Base-by-base conservation (phyloP, 2,888 invertebrate species). In the Macrosoma leucophasiata region DNA sequence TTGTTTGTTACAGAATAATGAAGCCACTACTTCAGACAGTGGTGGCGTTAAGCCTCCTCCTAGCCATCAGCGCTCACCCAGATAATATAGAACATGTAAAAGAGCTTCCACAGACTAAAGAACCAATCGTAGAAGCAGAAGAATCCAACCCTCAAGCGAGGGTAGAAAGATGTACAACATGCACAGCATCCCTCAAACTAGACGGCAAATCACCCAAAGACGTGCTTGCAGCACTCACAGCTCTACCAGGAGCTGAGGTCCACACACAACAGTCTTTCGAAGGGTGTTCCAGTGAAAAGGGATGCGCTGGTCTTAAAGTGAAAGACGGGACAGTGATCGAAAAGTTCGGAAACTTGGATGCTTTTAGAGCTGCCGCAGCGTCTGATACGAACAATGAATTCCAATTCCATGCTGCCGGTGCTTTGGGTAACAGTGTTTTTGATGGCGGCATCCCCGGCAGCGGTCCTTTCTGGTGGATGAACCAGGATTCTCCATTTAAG, bases 401-500 rank as follows among this genome's bases (percentile, higher is more conserved):
- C 48, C 60, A 59, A 3, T 82, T 82, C 62, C 78, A 82, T 20
- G 59, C 74, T 0, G 69, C 75, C 9, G 76, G 70, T 0, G 54
- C 52, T 2, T 54, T 67, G 8, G 65, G 58, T 2, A 56, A 58
- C 8, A 58, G 58, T 3, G 58, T 69, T 0, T 62, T 77, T 1
- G 71, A 76, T 41, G 70, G 66, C 3, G 66, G 56, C 2, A 46
- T 66, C 0, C 58, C 68, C 1, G 61, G 58, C 2, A 65, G 66
- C n/a, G 69, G 64, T 9, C 84, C 84, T 0, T 88, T 82, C 61
- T 89, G 89, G 89, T 89, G 89, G 89, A 85, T 87, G 77, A 77
- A 77, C 39, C 68, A 85, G 13, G 70, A 88, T 45, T 87, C 87
- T 0, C 88, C 89, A 0, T 85, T 89, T 58, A 87, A 86, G 49